Base-by-base conservation (phyloP, 2,797 vertebrate species). In the Eulemur albifrons region DNA sequence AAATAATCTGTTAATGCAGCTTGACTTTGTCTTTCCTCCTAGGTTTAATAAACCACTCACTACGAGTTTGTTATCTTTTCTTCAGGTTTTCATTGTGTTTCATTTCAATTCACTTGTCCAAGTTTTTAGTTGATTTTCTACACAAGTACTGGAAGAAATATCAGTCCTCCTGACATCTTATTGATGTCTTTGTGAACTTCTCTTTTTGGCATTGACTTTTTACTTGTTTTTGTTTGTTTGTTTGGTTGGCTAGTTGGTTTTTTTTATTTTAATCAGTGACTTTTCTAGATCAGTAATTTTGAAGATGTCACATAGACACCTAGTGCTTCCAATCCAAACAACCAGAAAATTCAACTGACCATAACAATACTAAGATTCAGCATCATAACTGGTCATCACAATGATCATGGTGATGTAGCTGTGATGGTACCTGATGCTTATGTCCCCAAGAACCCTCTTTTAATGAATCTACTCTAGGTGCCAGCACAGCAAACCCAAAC, bases 261-360 rank as follows among this genome's bases (percentile, higher is more conserved):
- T 70, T 54, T 38, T 54, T 45, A 38, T 81, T 70, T 82, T 50
- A 15, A 43, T 82, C 45, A 54, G 32, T 90, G 43, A 90, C 45
- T 77, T 87, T 77, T 67, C 23, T 93, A 83, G 76, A 72, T 83
- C 45, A 32, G 25, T 90, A 82, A 72, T 63, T 87, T 95, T 70
- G 54, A 83, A 75, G 90, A 83, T 59, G 27, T 83, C 40, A 20
- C 27, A 15, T 32, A 14, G 63, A 50, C 32, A 90, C 21, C 11
- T 87, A 57, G 23, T 79, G n/a, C 27, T 95, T n/a, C 72, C 45
- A 70, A 77, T 83, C 32, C 76, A 87, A 69, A 86, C 23, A 61
- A 30, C n/a, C n/a, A 76, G 52, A 90, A 70, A 76, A 77, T 13
- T 77, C 52, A 86, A 54, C 21, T 82, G 30, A 89, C 30, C 12